Conservation (phyloP, 2,888 invertebrate genomes). For the Enchytraeus crypticus region DNA sequence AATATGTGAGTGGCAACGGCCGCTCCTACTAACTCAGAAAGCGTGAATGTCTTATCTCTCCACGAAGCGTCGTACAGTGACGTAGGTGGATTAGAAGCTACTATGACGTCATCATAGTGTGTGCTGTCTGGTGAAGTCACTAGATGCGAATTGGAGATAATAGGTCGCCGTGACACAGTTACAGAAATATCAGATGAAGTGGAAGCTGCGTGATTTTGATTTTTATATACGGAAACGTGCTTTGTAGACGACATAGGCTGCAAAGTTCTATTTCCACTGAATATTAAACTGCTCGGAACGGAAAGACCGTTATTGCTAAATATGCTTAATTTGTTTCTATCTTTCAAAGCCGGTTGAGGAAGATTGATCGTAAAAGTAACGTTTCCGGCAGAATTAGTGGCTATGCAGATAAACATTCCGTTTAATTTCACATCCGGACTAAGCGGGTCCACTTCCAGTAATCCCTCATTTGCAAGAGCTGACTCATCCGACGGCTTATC, state of each 20-base stretch:
- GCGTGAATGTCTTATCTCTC: not conserved
- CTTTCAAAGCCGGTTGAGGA: too few species aligned
- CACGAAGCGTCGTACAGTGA: not conserved
- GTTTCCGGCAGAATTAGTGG: conserved; percentile 45
- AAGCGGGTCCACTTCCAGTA: not conserved
- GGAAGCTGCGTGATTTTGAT: not conserved
- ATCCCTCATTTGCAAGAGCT: conserved; percentile 5
- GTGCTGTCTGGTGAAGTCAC: not conserved
- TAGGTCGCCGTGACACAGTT: not conserved
- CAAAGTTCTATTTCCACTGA: too few species aligned
- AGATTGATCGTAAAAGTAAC: conserved; percentile 44
- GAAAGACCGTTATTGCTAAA: not conserved
- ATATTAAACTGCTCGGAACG: not conserved
- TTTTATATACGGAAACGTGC: too few species aligned
- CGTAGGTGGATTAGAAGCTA: not conserved
- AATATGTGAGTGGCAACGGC: conserved; percentile 1
- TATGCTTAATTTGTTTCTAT: not conserved
- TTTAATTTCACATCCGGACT: not conserved
- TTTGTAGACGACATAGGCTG: not conserved
- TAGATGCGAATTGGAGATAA: not conserved
- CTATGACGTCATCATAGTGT: too few species aligned
- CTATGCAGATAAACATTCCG: conserved; percentile 43
- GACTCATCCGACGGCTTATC: conserved; percentile 20
- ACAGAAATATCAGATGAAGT: not conserved
- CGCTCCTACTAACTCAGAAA: not conserved